Percentiles rank a stretch among this genome's conserved stretches.
Conservation (phyloP, 2,113 vertebrate species). For the Epinephelus moara region DNA sequence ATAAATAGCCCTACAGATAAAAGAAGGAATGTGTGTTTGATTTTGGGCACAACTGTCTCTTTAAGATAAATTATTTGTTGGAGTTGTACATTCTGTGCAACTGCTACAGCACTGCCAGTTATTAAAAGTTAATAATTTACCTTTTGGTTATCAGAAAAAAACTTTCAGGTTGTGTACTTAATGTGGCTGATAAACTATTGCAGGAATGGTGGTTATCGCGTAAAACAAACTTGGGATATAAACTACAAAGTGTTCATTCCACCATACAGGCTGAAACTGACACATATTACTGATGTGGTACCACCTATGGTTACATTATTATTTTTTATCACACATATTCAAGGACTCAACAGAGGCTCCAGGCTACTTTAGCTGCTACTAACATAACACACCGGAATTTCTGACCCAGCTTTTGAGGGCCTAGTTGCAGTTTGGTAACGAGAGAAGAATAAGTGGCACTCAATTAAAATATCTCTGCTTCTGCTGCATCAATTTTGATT, state of each 20-base stretch:
- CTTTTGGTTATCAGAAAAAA: background rate
- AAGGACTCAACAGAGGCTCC: background rate
- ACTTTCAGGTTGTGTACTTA: background rate
- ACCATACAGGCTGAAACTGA: background rate
- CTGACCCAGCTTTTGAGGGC: background rate
- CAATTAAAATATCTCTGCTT: background rate
- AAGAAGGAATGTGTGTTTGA: no score
- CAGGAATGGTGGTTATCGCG: slow-evolving; percentile 20
- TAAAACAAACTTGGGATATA: slow-evolving; percentile 9
- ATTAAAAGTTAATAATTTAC: slow-evolving; percentile 20
- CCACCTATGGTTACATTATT: background rate
- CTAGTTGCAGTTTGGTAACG: background rate
- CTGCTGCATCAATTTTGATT: no score
- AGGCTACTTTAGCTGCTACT: background rate
- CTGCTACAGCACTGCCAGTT: background rate
- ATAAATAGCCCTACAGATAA: no score
- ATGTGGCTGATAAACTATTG: background rate
- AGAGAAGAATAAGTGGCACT: no score
- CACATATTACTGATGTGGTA: background rate
- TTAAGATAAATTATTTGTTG: background rate
- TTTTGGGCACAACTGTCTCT: no score
- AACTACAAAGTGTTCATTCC: no score
- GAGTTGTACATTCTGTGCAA: background rate
- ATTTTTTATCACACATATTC: background rate
- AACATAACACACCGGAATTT: no score